Base-by-base conservation (phyloP, 2,797 vertebrate species). In the Epinephelus coioides region DNA sequence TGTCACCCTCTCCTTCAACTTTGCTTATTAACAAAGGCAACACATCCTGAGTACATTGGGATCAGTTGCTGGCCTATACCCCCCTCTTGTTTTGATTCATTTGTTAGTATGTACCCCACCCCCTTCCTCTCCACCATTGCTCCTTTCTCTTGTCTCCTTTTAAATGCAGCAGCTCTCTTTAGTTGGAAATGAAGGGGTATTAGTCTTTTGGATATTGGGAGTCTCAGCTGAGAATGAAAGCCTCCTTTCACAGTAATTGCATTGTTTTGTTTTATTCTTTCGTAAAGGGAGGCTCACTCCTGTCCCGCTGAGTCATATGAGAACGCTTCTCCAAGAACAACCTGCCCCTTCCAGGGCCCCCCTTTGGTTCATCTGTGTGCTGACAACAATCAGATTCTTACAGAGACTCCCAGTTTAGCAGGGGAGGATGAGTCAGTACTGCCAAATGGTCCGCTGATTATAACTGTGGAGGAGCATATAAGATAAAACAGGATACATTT, bases 231-330 rank as follows among this genome's bases (percentile, higher is more conserved):
- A 70, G 43, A 66, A 61, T 51, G 23, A 73, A 77, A 23, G 38
- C n/a, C 50, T 73, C 57, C 44, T 82, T 84, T 89, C 73, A 82
- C 55, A 51, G 62, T 73, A 63, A 83, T 67, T 59, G 43, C 65
- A 75, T n/a, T 84, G 81, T 81, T 82, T 72, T 78, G 76, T 61
- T 67, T 19, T 49, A 25, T 80, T 84, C 73, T 81, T 86, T 77
- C 3, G 14, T 69, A 50, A 63, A 46, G 54, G 50, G 57, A 73
- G 70, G 43, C 66, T 78, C 30, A 74, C 71, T 84, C 40, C 64
- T 80, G 49, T 73, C 75, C 78, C 83, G 83, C 73, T 90, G 85
- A 88, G 83, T 91, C 71, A 83, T 9, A 46, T 25, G 13, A 76
- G 46, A 85, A 73, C 46, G 43, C 57, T 44, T 69, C 25, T 81